These are phyloP conservation scores for Eptesicus fuscus DNA, from an alignment of 2,113 vertebrate species.

Conservation along the genomic window DNA sequence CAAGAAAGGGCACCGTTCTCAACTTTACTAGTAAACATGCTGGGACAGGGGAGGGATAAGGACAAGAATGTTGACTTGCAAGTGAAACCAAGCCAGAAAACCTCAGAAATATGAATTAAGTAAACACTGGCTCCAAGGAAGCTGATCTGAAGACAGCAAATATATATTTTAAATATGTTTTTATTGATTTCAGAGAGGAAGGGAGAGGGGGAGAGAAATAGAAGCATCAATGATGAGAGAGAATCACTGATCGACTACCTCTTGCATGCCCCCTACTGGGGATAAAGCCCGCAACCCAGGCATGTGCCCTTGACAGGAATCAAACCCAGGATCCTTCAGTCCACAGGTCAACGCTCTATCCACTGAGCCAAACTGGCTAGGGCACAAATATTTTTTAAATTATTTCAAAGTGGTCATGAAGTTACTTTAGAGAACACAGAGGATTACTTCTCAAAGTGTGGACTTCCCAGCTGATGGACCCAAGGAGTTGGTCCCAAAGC, in stretches of 20 bases:
- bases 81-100: constrained; percentile 56
- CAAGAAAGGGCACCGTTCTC: not conserved
- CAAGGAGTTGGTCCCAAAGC: not conserved
- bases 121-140: constrained; percentile 38
- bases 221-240: too few relatives aligned
- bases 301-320: too few relatives aligned
- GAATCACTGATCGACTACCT: too few relatives aligned
- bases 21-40: not conserved
- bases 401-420: constrained; percentile 13
- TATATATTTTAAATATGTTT: too few relatives aligned
- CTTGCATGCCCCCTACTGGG: too few relatives aligned
- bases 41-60: not conserved
- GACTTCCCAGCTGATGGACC: not conserved
- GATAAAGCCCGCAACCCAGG: too few relatives aligned
- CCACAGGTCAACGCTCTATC: too few relatives aligned
- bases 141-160: not conserved
- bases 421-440: not conserved
- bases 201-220: too few relatives aligned
- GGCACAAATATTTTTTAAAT: not conserved
- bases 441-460: not conserved
- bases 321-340: too few relatives aligned
- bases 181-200: too few relatives aligned
- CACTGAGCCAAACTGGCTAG: too few relatives aligned
- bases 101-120: constrained; percentile 53
- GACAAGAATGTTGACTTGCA: constrained; percentile 30